Evolutionary conservation across 1,140 invertebrate species (phyloP).

Genomic region (Ips typographus): DNA sequence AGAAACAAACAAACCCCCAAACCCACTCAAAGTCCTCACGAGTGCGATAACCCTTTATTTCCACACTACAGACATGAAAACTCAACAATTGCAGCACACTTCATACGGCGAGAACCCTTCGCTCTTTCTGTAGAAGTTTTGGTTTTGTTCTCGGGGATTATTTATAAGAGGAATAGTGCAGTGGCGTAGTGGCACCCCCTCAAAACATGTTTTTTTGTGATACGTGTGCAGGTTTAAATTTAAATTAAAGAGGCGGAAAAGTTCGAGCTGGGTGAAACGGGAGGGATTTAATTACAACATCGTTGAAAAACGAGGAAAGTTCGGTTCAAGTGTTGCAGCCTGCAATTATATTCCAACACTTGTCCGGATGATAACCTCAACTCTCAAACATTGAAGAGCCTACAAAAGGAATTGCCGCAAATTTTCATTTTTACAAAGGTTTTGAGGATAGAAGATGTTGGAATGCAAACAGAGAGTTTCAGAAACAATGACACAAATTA

Average conservation of each 20-base stretch:
- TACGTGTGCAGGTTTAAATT: background rate
- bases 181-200: background rate
- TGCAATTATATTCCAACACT: constrained; percentile 18
- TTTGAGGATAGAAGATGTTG: background rate
- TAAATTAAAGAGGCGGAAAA: background rate
- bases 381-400: background rate
- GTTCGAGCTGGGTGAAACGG: background rate
- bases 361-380: constrained; percentile 17
- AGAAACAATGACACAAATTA: no score
- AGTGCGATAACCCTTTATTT: constrained; percentile 15
- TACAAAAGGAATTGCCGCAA: constrained; percentile 21
- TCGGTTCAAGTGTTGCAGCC: background rate
- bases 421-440: constrained; percentile 14
- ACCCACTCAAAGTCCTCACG: background rate
- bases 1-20: background rate
- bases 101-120: constrained; percentile 10
- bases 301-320: background rate
- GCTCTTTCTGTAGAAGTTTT: constrained; percentile 7
- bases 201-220: background rate
- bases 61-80: constrained; percentile 11
- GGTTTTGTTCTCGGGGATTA: constrained; percentile 4
- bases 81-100: constrained; percentile 12
- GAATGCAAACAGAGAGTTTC: no score
- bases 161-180: background rate
- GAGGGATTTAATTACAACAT: constrained; percentile 1